Conservation (phyloP, 2,113 vertebrate species). For the Hydrochoerus hydrochaeris region DNA sequence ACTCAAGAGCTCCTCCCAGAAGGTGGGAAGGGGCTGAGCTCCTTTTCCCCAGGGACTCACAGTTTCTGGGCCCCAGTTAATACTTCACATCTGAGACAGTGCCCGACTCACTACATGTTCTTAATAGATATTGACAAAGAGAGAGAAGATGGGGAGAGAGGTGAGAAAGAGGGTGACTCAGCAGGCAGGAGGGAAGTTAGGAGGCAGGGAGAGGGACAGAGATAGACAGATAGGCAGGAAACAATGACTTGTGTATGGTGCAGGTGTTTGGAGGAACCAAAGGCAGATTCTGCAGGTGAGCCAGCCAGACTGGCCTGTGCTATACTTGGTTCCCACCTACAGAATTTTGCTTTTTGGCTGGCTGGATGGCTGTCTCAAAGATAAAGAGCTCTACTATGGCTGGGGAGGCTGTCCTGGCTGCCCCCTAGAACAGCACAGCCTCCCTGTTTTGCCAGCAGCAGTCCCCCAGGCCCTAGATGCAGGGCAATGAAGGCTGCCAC, state of each 20-base stretch:
- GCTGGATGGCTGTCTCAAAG: neutral
- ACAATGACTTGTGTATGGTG: neutral
- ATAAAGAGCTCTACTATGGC: neutral
- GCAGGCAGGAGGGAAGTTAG: neutral
- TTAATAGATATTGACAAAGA: neutral
- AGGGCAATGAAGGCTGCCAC: neutral
- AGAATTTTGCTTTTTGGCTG: neutral
- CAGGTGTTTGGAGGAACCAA: neutral
- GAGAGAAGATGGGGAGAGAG: neutral
- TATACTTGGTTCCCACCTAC: neutral
- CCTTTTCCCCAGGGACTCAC: neutral
- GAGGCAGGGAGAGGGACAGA: neutral
- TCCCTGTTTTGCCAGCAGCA: neutral
- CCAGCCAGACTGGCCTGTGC: neutral
- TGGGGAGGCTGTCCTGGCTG: neutral
- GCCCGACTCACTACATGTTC: neutral
- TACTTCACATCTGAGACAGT: neutral
- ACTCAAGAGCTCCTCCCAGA: neutral
- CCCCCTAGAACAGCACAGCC: rapidly evolving
- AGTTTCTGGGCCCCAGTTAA: neutral
- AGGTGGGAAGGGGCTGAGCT: neutral
- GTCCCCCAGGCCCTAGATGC: neutral
- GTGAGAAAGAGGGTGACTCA: too few species aligned
- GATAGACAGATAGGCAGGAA: neutral
- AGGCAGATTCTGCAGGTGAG: neutral